Percentiles rank a stretch among this genome's conserved stretches.
phyloP scores from a whole-genome alignment of 2,888 invertebrate species.

The Drosophila mimetica region DNA sequence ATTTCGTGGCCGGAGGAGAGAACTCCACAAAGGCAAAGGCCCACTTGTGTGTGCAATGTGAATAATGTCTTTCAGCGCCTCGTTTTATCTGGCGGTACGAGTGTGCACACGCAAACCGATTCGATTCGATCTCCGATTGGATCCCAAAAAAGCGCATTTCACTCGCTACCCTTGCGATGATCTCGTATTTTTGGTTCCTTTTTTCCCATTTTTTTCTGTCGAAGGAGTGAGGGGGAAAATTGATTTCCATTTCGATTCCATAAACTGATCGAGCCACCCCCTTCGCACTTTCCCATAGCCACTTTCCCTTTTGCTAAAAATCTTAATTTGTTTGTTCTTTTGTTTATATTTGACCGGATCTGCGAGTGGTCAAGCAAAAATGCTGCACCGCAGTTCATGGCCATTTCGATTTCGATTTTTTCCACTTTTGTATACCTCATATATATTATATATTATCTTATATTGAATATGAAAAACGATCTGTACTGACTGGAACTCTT shows the following conservation, averaged over 20 bases:
- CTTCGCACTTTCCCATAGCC: conserved; percentile 3
- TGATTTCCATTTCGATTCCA: conserved; percentile 46
- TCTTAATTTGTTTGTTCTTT: conserved; percentile 35
- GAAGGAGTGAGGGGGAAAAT: conserved; percentile 28
- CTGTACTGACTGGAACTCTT: conserved; percentile 44
- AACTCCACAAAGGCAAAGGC: conserved; percentile 40
- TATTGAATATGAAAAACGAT: conserved; percentile 17
- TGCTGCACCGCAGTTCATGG: conserved; percentile 66
- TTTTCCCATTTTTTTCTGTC: neutral
- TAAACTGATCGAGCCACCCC: conserved; percentile 9
- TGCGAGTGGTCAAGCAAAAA: conserved; percentile 37
- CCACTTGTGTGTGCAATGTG: conserved; percentile 65
- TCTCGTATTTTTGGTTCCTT: neutral
- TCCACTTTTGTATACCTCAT: conserved; percentile 1
- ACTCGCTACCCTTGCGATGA: conserved; percentile 47
- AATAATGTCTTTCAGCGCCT: conserved; percentile 79
- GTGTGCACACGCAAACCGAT: conserved; percentile 32
- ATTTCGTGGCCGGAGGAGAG: conserved; percentile 26
- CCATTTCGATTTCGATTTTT: conserved; percentile 51
- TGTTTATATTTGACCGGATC: conserved; percentile 38
- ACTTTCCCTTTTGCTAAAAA: conserved; percentile 39
- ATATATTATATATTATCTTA: neutral
- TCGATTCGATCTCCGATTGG: conserved; percentile 36
- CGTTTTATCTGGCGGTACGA: conserved; percentile 41
- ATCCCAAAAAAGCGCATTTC: conserved; percentile 65